phyloP scores from a whole-genome alignment of 2,888 invertebrate species.

The Eustalomyia histrio region DNA sequence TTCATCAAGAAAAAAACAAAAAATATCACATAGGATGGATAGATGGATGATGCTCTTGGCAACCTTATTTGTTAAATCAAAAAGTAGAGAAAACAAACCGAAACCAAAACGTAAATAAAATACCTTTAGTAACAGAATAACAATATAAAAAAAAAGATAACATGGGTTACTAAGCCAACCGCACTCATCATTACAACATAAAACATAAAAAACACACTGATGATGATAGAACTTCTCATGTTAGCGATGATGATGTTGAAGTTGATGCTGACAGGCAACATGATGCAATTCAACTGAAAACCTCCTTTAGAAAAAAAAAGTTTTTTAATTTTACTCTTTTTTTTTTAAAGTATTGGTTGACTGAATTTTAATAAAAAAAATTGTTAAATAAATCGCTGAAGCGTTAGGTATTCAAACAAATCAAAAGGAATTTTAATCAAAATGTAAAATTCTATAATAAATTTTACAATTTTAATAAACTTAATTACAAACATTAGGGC shows the following conservation, averaged over 20 bases:
- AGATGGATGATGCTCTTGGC: conserved; percentile 49
- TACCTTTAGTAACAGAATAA: conserved; percentile 24
- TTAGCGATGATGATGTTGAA: conserved; percentile 44
- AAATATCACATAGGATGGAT: neutral
- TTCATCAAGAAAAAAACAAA: neutral
- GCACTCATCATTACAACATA: conserved; percentile 53
- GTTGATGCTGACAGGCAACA: conserved; percentile 37
- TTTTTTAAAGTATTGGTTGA: conserved; percentile 6
- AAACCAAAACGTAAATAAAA: neutral
- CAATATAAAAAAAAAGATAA: conserved; percentile 29
- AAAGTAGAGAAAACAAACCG: conserved; percentile 39
- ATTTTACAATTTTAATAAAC: conserved; percentile 45
- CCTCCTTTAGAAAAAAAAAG: neutral
- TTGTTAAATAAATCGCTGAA: conserved; percentile 23
- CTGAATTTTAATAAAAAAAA: neutral
- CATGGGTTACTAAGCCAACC: conserved; percentile 64
- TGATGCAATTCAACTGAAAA: conserved; percentile 32
- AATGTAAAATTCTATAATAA: neutral
- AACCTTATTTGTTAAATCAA: conserved; percentile 52
- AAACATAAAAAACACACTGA: neutral
- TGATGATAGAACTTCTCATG: conserved; percentile 18
- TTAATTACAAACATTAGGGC: conserved; percentile 36
- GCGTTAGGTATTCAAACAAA: conserved; percentile 48
- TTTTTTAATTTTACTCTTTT: neutral
- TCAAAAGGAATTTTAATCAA: conserved; percentile 47